A percentile compares a stretch with the other conserved stretches of the same genome.
Evolutionary conservation across 2,888 invertebrate genomes (phyloP).

Genomic region (Ypsolopha scabrella): DNA sequence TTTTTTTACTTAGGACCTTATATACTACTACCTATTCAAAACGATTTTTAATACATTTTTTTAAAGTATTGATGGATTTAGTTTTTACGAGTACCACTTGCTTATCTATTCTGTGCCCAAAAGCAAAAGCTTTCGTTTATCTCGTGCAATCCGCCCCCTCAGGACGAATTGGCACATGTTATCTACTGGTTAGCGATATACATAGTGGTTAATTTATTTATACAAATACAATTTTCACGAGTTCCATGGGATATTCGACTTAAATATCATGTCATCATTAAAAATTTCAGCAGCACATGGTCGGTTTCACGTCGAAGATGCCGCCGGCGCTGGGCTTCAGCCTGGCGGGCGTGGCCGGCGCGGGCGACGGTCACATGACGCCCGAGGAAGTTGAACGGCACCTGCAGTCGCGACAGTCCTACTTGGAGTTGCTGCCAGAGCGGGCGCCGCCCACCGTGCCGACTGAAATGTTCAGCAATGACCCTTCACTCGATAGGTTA

Average conservation of each 20-base stretch:
- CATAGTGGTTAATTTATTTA: background rate
- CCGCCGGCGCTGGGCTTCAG: slow-evolving; percentile 62
- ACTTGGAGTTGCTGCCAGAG: slow-evolving; percentile 84
- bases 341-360: slow-evolving; percentile 30
- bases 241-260: background rate
- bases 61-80: too few relatives aligned
- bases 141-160: too few relatives aligned
- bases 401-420: slow-evolving; percentile 84
- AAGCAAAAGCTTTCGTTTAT: too few relatives aligned
- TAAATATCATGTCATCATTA: background rate
- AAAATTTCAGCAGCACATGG: slow-evolving; percentile 61
- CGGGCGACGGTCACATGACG: slow-evolving; percentile 85
- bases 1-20: too few relatives aligned
- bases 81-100: too few relatives aligned
- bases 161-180: too few relatives aligned
- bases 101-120: too few relatives aligned
- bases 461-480: slow-evolving; percentile 95
- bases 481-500: slow-evolving; percentile 87
- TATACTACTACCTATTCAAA: too few relatives aligned
- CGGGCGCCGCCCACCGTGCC: slow-evolving; percentile 91
- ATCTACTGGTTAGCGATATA: background rate
- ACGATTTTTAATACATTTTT: too few relatives aligned
- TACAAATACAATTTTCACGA: background rate
- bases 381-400: slow-evolving; percentile 93
- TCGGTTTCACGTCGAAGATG: slow-evolving; percentile 60